Base-by-base conservation (phyloP, 2,888 invertebrate genomes). In the Nephrotoma appendiculata region DNA sequence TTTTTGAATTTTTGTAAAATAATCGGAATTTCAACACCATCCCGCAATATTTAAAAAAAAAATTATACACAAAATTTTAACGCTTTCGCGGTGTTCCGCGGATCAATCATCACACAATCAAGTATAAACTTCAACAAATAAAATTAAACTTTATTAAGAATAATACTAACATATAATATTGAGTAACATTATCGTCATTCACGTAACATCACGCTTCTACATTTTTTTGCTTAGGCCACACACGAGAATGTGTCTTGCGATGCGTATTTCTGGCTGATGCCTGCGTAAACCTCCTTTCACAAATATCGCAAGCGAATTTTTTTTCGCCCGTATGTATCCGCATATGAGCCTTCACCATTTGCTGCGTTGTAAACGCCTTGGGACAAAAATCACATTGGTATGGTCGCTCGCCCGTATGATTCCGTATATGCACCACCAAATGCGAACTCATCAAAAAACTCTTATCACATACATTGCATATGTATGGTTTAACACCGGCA, bases 351-450 rank as follows among this genome's bases (percentile, higher is more conserved):
- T 86, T 87, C 41, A 86, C 19, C 19, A 86, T 86, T 41, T 87
- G 87, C 41, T 57, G 41, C 4, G 86, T 88, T 0, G 85, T 42
- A 44, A 88, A 88, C 6, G 44, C 11, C n/a, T 85, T 86, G 5
- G 85, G 86, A 85, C 88, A 88, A 31, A n/a, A 19, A 31, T 86
- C 45, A 86, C 88, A 88, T 57, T 83, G 83, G 44, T 86, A 88
- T 43, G 88, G 88, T 45, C 86, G 87, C 45, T 88, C 88, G 9
- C 88, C 87, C 9, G 88, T 87, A 52, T 88, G 88, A 41, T 86
- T 87, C 19, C 88, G 52, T 86, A 86, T 87, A 85, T 88, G 88
- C 3, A 87, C 87, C 7, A 86, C 87, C 19, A 88, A 71, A 87
- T 88, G 88, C 0, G 87, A 86, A 41, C 86, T 86, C 11, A 87